Conservation (phyloP, 2,888 invertebrate genomes). For the Melanotus villosus region DNA sequence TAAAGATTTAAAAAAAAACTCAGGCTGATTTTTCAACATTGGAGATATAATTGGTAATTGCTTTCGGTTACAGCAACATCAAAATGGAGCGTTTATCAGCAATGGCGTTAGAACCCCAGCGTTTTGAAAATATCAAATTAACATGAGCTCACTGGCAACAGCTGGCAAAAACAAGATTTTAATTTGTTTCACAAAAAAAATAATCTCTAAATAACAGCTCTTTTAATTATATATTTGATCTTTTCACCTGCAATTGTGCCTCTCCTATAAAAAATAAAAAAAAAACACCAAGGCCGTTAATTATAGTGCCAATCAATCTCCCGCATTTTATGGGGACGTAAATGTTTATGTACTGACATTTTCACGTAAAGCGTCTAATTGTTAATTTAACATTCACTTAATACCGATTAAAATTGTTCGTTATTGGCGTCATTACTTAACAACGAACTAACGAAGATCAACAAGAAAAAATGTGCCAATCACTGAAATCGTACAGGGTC, state of each 20-base stretch:
- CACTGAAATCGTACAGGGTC: background rate
- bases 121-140: too few relatives aligned
- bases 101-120: too few relatives aligned
- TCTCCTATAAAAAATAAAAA: background rate
- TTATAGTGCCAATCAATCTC: background rate
- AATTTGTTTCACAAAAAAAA: too few relatives aligned
- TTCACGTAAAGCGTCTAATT: constrained; percentile 8
- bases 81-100: too few relatives aligned
- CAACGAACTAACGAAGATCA: background rate
- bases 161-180: too few relatives aligned
- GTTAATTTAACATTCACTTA: constrained; percentile 19
- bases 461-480: background rate
- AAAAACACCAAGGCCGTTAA: background rate
- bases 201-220: too few relatives aligned
- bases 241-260: background rate
- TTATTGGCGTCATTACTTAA: background rate
- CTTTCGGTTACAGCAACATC: too few relatives aligned
- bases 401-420: background rate
- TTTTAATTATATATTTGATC: background rate
- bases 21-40: too few relatives aligned
- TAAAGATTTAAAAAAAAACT: too few relatives aligned
- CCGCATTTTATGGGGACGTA: constrained; percentile 2
- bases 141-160: too few relatives aligned
- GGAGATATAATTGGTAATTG: too few relatives aligned
- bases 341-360: constrained; percentile 12